These are phyloP conservation scores for Malurus leucopterus DNA, from an alignment of 2,797 vertebrate species.

Conservation along the genomic window DNA sequence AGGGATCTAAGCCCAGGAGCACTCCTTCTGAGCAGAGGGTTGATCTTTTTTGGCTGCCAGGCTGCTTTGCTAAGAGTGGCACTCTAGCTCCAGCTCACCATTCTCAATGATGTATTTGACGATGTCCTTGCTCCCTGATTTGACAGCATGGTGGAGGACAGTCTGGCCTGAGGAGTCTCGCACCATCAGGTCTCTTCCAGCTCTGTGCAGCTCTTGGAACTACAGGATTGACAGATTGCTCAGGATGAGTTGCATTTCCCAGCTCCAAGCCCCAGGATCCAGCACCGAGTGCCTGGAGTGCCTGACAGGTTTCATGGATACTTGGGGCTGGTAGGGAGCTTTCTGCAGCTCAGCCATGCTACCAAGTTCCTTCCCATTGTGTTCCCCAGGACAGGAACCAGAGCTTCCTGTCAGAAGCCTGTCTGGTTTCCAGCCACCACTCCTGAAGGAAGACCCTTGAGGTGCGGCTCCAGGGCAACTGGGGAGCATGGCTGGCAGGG, in stretches of 20 bases:
- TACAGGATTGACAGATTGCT: conserved; percentile 46
- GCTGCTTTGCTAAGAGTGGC: not conserved
- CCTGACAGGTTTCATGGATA: not conserved
- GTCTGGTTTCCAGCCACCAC: not conserved
- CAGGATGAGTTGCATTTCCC: not conserved
- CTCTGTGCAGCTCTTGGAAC: conserved; percentile 85
- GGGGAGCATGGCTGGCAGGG: not conserved
- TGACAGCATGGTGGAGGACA: conserved; percentile 86
- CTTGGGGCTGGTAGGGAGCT: not conserved
- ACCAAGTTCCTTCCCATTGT: not conserved
- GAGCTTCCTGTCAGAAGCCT: not conserved
- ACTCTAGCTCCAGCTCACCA: conserved; percentile 68
- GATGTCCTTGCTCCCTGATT: conserved; percentile 86
- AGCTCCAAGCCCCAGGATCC: not conserved
- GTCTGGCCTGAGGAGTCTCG: conserved; percentile 81
- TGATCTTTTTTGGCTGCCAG: not conserved
- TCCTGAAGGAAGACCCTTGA: not conserved
- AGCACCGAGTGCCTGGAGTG: fast-evolving
- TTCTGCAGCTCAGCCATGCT: not conserved
- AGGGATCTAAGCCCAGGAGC: not conserved
- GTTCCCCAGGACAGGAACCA: not conserved
- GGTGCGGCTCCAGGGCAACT: not conserved
- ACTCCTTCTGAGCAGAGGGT: not conserved
- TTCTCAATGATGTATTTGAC: conserved; percentile 91
- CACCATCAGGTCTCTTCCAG: conserved; percentile 79